Percentiles rank a stretch among this genome's conserved stretches.
Evolutionary conservation across 2,113 vertebrate genomes (phyloP).

Genomic region (Carassius carassius): DNA sequence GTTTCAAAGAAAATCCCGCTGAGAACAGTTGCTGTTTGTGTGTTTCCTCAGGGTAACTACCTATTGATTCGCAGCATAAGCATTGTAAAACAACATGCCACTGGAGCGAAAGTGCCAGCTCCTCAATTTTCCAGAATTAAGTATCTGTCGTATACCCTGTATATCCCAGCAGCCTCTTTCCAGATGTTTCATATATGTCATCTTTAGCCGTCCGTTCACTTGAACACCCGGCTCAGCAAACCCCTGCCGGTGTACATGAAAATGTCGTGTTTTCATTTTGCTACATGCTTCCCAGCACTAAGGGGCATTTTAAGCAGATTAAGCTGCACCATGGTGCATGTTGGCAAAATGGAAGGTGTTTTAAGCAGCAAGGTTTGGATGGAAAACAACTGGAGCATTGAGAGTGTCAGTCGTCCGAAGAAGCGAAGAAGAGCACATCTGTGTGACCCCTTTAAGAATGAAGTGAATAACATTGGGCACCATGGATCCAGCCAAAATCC

Average conservation of each 20-base stretch:
- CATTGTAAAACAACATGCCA: slow-evolving; percentile 22
- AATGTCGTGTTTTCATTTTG: slow-evolving; percentile 40
- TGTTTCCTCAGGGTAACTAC: slow-evolving; percentile 27
- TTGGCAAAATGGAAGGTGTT: slow-evolving; percentile 37
- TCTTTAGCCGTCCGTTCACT: background rate
- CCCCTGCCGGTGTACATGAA: slow-evolving; percentile 13
- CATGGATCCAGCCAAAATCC: slow-evolving; percentile 30
- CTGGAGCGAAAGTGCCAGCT: slow-evolving; percentile 4
- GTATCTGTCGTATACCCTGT: background rate
- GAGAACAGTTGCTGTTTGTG: slow-evolving; percentile 8
- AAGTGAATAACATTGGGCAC: background rate
- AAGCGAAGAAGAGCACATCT: background rate
- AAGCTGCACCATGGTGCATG: slow-evolving; percentile 24
- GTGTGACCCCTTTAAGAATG: slow-evolving; percentile 6
- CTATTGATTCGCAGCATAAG: slow-evolving; percentile 21
- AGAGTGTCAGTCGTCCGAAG: background rate
- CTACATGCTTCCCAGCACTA: background rate
- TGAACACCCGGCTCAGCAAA: background rate
- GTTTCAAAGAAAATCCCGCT: background rate
- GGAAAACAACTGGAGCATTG: slow-evolving; percentile 20
- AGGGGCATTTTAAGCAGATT: slow-evolving; percentile 41
- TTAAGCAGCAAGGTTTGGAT: slow-evolving; percentile 13
- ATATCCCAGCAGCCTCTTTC: background rate
- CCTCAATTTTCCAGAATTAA: slow-evolving; percentile 4
- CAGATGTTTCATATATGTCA: slow-evolving; percentile 8